Conservation (phyloP, 2,797 vertebrate species). For the Anguilla anguilla region DNA sequence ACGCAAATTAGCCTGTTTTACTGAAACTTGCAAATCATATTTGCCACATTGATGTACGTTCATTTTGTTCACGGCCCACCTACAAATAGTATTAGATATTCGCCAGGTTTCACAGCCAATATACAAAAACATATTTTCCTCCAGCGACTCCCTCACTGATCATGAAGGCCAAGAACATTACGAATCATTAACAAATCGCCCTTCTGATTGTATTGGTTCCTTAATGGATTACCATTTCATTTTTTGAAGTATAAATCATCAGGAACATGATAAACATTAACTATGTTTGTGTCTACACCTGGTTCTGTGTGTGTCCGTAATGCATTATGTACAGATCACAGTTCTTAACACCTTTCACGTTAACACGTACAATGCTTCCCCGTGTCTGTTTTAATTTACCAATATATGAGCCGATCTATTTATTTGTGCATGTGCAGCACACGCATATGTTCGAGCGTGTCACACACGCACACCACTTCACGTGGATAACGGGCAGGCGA, state of each 20-base stretch:
- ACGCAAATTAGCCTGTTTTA: not conserved
- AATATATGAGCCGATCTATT: too few relatives aligned
- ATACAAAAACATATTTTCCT: not conserved
- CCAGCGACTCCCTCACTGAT: not conserved
- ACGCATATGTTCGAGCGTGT: not conserved
- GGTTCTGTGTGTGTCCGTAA: not conserved
- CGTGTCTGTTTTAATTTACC: too few relatives aligned
- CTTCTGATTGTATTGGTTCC: not conserved
- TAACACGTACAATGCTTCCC: not conserved
- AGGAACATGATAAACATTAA: not conserved
- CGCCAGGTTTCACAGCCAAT: not conserved
- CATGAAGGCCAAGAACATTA: not conserved
- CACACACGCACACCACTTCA: not conserved
- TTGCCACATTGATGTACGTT: not conserved
- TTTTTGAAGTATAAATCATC: not conserved
- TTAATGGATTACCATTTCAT: not conserved
- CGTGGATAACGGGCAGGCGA: not conserved
- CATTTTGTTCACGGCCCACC: not conserved
- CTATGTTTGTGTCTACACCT: not conserved
- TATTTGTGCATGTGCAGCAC: not conserved
- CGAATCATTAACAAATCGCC: not conserved
- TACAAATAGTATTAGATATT: not conserved
- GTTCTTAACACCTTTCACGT: not conserved
- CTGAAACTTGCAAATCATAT: not conserved
- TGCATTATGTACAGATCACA: not conserved